Evolutionary conservation across 2,888 invertebrate species (phyloP).

Genomic region (Chrysopilus asiliformis): DNA sequence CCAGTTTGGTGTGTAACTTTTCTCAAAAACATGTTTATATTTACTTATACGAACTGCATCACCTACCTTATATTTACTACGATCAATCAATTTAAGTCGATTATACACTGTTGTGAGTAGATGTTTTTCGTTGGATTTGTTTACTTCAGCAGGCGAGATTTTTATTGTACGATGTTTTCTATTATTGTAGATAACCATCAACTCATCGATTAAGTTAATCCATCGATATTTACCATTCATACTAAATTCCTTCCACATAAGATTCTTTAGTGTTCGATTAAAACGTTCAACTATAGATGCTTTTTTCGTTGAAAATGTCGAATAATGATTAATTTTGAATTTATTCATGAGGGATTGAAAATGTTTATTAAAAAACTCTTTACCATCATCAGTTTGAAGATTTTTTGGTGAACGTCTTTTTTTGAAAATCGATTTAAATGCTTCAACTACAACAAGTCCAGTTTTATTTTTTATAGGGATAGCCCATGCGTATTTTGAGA

Average conservation of each 20-base stretch:
- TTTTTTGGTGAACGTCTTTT: not conserved
- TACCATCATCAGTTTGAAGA: not conserved
- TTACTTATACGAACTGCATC: conserved; percentile 19
- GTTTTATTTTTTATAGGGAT: too few relatives aligned
- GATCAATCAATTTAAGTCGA: conserved; percentile 9
- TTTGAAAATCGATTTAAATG: too few relatives aligned
- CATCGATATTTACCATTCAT: not conserved
- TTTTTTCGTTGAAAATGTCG: too few relatives aligned
- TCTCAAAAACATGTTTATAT: conserved; percentile 19
- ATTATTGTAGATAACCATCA: conserved; percentile 17
- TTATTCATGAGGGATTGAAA: not conserved
- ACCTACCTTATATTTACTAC: conserved; percentile 16
- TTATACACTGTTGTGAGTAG: conserved; percentile 11
- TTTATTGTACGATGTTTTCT: conserved; percentile 17
- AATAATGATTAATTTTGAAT: too few relatives aligned
- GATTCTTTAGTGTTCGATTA: not conserved
- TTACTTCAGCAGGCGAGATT: too few relatives aligned
- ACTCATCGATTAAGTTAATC: conserved; percentile 10
- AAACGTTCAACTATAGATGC: not conserved
- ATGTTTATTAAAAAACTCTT: not conserved
- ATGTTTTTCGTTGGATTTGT: conserved; percentile 18
- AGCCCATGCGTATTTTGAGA: too few relatives aligned
- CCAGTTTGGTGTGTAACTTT: conserved; percentile 23
- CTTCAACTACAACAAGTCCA: too few relatives aligned
- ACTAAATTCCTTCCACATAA: not conserved